phyloP scores from a whole-genome alignment of 1,140 invertebrate species.

The Drosophila lowei region DNA sequence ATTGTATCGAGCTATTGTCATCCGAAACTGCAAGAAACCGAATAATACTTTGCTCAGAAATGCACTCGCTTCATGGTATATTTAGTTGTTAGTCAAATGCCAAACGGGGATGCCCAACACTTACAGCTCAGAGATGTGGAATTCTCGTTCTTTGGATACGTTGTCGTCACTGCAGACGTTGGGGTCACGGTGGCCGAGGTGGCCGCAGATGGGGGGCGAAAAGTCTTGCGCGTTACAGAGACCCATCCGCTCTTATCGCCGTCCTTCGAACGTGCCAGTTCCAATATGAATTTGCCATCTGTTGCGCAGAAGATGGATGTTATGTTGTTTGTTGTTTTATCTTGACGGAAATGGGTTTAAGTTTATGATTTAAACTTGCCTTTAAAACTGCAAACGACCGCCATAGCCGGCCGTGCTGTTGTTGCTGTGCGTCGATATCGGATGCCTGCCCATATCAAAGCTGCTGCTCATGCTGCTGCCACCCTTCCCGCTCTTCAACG shows the following conservation, averaged over 20 bases:
- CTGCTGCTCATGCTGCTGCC: slow-evolving; percentile 41
- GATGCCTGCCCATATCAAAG: slow-evolving; percentile 79
- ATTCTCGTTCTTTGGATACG: slow-evolving; percentile 79
- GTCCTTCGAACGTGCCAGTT: slow-evolving; percentile 91
- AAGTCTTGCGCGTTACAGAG: slow-evolving; percentile 92
- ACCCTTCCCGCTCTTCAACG: slow-evolving; percentile 50
- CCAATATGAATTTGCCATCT: slow-evolving; percentile 95
- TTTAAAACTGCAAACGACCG: slow-evolving; percentile 85
- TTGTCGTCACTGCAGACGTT: slow-evolving; percentile 84
- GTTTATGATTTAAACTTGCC: slow-evolving; percentile 64
- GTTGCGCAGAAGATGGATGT: neutral
- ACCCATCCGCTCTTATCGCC: slow-evolving; percentile 93
- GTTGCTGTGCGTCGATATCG: slow-evolving; percentile 70
- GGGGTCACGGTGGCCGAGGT: slow-evolving; percentile 84
- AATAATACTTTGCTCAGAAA: neutral
- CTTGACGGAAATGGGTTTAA: neutral
- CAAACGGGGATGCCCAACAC: slow-evolving; percentile 5
- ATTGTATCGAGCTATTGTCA: slow-evolving; percentile 94
- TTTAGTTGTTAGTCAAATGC: neutral
- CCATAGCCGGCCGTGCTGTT: slow-evolving; percentile 67
- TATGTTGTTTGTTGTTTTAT: no score
- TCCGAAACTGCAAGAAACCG: slow-evolving; percentile 87
- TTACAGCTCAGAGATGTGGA: slow-evolving; percentile 84
- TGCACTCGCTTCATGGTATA: neutral
- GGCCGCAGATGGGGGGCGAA: slow-evolving; percentile 88